Evolutionary conservation across 2,797 vertebrate species (phyloP), one percentile per base, ranked within the genome.

Genomic region (Numenius phaeopus): DNA sequence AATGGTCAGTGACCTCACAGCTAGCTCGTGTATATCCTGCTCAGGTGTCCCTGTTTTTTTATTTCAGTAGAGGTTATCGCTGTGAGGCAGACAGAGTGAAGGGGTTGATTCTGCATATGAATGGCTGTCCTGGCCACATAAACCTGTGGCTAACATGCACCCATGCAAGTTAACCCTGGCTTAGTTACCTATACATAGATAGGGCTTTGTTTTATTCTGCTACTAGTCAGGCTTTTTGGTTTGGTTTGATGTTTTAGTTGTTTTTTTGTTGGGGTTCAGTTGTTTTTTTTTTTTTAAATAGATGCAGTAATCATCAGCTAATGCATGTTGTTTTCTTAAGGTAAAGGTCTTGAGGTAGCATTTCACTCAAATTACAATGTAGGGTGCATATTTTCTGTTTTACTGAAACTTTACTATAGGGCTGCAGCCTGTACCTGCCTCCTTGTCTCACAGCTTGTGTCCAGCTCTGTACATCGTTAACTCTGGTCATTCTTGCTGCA

Each of bases 231-330:
- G 21, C 10, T 40, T 83, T 76, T 78, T 65, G 18, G 21, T 89
- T 73, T 37, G 7, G 1, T 30, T 83, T 72, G 10, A 10, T 79
- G 17, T 50, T 70, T 39, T 75, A 5, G 16, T 19, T 17, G 15
- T 0, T 7, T 14, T 34, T 37, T 26, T 18, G 23, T 26, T 44
- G 23, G 37, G 6, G 5, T 14, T 47, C 32, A 3, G 3, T 13
- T 19, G 9, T 58, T 37, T 40, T 27, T 19, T 24, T 72, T 49
- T 12, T 24, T 54, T 49, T 78, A 13, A 50, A 18, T 24, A 40
- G 23, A 40, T 57, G 7, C 17, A 72, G 16, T 37, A 76, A 69
- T 20, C 27, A 47, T 21, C 37, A 82, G 14, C 34, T 83, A 23
- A 39, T 18, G 4, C 55, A 11, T 0, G 0, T 30, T 50, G 4